Conservation (phyloP, 1,140 invertebrate species). For the Drosophila nebulosa region DNA sequence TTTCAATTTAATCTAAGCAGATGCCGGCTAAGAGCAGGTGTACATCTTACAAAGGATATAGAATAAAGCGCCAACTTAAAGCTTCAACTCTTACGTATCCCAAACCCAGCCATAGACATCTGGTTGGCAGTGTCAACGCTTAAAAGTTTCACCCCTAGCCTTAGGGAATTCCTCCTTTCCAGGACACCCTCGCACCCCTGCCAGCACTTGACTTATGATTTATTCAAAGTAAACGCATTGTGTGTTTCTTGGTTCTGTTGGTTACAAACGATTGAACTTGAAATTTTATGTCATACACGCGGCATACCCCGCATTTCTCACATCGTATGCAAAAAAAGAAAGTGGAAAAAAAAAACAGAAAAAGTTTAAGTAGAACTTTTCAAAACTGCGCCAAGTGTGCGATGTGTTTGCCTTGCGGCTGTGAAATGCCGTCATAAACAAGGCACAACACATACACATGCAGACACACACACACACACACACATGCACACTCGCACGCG, state of each 20-base stretch:
- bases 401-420: slow-evolving; percentile 41
- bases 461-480: neutral
- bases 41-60: neutral
- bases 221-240: slow-evolving; percentile 73
- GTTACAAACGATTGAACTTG: slow-evolving; percentile 66
- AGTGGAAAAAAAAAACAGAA: slow-evolving; percentile 6
- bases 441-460: slow-evolving; percentile 14
- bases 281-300: slow-evolving; percentile 50
- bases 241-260: slow-evolving; percentile 20
- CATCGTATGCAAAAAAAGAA: neutral
- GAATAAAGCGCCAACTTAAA: neutral
- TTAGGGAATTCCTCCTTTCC: slow-evolving; percentile 10
- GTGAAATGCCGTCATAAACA: slow-evolving; percentile 54
- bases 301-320: slow-evolving; percentile 22
- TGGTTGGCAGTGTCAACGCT: neutral
- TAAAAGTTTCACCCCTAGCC: slow-evolving; percentile 40
- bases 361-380: slow-evolving; percentile 55
- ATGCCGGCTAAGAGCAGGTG: slow-evolving; percentile 33
- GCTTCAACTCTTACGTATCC: neutral
- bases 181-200: neutral
- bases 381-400: slow-evolving; percentile 54
- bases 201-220: slow-evolving; percentile 52
- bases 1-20: slow-evolving; percentile 69
- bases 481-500: slow-evolving; percentile 6
- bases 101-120: neutral